phyloP scores from a whole-genome alignment of 2,888 invertebrate genomes.

The Archips crataeganus region DNA sequence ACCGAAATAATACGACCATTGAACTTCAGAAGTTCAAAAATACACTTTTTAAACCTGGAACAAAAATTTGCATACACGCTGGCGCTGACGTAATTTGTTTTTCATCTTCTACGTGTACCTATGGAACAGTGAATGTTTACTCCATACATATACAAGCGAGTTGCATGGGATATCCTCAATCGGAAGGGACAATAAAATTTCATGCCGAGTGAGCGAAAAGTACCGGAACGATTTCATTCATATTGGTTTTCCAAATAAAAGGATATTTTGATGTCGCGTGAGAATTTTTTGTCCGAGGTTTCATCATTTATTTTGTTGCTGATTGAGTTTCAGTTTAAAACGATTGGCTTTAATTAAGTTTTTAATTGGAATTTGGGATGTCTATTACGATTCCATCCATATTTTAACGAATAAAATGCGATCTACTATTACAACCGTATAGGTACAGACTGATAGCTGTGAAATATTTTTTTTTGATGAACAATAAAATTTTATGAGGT shows the following conservation, averaged over 20 bases:
- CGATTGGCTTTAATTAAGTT: not conserved
- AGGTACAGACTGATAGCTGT: too few relatives aligned
- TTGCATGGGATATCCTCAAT: slow-evolving; percentile 5
- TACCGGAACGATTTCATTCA: not conserved
- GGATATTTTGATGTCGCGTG: slow-evolving; percentile 4
- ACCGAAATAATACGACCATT: too few relatives aligned
- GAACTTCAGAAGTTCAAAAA: too few relatives aligned
- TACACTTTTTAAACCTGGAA: too few relatives aligned
- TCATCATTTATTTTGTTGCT: not conserved
- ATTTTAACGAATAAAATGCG: too few relatives aligned
- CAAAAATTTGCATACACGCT: too few relatives aligned
- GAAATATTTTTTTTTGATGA: too few relatives aligned
- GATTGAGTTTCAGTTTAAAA: not conserved
- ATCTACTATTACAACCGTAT: too few relatives aligned
- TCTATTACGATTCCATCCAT: too few relatives aligned
- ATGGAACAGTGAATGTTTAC: not conserved
- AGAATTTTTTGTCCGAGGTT: not conserved
- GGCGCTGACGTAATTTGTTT: not conserved
- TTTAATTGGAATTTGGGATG: not conserved
- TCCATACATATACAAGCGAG: slow-evolving; percentile 6
- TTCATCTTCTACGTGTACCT: too few relatives aligned
- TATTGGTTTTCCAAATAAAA: slow-evolving; percentile 12
- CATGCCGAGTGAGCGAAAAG: not conserved
- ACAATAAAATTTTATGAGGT: too few relatives aligned
- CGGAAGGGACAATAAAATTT: slow-evolving; percentile 19